Conservation (phyloP, 2,797 vertebrate genomes). For the Oreochromis grahami region DNA sequence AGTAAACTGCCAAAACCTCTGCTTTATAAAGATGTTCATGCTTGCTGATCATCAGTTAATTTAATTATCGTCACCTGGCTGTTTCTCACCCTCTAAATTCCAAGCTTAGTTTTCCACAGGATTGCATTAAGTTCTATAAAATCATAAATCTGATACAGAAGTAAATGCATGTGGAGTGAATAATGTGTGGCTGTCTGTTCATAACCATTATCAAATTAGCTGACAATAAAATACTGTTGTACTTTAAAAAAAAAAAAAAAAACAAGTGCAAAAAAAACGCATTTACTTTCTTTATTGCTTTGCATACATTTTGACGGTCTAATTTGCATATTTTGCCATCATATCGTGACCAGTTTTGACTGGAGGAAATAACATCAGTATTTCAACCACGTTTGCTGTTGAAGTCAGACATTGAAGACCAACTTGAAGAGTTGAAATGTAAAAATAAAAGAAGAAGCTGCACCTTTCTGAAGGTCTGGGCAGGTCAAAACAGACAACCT, state of each 20-base stretch:
- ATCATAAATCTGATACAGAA: background rate
- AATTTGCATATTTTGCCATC: background rate
- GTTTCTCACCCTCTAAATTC: background rate
- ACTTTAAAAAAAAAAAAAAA: fast-evolving
- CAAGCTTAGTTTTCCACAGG: background rate
- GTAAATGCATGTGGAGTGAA: background rate
- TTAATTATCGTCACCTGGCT: background rate
- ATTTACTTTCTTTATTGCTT: background rate
- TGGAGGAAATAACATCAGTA: background rate
- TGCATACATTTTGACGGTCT: background rate
- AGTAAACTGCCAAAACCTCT: background rate
- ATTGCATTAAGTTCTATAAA: background rate
- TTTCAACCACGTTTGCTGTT: background rate
- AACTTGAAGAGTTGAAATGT: background rate
- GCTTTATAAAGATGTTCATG: background rate
- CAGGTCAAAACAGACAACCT: background rate
- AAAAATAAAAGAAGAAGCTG: background rate
- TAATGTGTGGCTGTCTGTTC: background rate
- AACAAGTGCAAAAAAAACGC: fast-evolving
- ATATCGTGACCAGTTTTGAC: background rate
- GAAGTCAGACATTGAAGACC: background rate
- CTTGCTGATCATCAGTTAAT: background rate
- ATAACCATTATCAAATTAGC: background rate
- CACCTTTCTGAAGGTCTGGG: background rate
- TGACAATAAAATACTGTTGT: background rate